Evolutionary conservation across 1,140 invertebrate species (phyloP).

Genomic region (Spodoptera litura): DNA sequence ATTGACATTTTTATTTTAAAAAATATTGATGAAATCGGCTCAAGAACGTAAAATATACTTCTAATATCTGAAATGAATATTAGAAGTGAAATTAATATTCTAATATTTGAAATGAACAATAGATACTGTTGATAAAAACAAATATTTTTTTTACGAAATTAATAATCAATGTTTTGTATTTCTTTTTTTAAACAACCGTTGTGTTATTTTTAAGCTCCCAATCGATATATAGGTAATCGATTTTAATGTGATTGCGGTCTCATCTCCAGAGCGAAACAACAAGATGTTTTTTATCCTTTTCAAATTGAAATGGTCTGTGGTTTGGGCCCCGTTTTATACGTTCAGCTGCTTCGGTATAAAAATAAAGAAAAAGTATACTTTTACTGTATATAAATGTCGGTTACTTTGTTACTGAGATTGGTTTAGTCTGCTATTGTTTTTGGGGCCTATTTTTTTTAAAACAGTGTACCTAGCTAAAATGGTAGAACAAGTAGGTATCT

Average conservation of each 20-base stretch:
- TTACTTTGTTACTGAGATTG: background rate
- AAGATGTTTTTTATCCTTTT: constrained; percentile 1
- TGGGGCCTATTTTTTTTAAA: background rate
- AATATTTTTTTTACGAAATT: no score
- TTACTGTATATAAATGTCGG: constrained; percentile 33
- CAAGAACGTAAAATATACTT: no score
- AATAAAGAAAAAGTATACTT: constrained; percentile 50
- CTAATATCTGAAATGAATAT: no score
- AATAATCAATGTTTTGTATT: no score
- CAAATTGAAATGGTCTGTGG: constrained; percentile 41
- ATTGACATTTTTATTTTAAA: no score
- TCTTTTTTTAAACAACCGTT: no score
- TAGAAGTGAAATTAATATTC: no score
- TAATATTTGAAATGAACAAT: no score
- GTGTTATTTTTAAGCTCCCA: background rate
- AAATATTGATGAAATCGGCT: no score
- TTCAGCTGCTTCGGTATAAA: constrained; percentile 56
- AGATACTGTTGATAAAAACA: no score
- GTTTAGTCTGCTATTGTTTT: background rate
- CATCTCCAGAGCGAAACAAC: constrained; percentile 7
- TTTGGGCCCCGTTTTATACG: constrained; percentile 57
- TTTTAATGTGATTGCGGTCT: constrained; percentile 21
- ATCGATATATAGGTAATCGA: background rate
- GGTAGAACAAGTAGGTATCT: no score
- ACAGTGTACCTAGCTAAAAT: no score